These are phyloP conservation scores for Meles meles DNA, from an alignment of 2,113 vertebrate genomes.

Conservation along the genomic window DNA sequence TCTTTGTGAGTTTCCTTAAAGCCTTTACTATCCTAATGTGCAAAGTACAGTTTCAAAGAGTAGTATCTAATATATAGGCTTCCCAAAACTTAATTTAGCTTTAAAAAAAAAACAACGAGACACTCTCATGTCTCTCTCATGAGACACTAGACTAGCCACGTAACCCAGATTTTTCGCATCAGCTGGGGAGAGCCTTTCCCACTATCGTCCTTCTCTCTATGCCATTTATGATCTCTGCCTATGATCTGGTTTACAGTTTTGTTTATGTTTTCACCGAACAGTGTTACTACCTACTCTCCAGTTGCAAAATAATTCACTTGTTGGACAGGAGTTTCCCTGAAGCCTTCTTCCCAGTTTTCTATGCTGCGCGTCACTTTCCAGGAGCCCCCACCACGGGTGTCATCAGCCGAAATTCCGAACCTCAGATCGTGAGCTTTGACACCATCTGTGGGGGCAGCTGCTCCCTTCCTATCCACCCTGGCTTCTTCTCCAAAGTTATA, in stretches of 20 bases:
- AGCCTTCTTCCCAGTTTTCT: not conserved
- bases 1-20: not conserved
- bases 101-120: too few relatives aligned
- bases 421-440: not conserved
- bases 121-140: too few relatives aligned
- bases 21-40: not conserved
- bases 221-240: not conserved
- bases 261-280: not conserved
- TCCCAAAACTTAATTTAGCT: not conserved
- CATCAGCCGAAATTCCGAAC: not conserved
- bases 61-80: not conserved
- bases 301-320: not conserved
- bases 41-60: not conserved
- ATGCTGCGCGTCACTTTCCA: not conserved
- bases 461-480: not conserved
- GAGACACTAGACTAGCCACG: not conserved
- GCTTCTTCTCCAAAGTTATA: slow-evolving; percentile 2
- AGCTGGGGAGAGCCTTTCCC: not conserved
- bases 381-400: not conserved
- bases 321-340: not conserved
- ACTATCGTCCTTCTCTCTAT: fast-evolving
- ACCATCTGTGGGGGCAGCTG: slow-evolving; percentile 36
- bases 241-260: not conserved
- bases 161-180: not conserved
- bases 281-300: not conserved